Percentiles rank a stretch among this genome's conserved stretches.
phyloP scores from a whole-genome alignment of 2,888 invertebrate genomes.

The Netelia inedita region DNA sequence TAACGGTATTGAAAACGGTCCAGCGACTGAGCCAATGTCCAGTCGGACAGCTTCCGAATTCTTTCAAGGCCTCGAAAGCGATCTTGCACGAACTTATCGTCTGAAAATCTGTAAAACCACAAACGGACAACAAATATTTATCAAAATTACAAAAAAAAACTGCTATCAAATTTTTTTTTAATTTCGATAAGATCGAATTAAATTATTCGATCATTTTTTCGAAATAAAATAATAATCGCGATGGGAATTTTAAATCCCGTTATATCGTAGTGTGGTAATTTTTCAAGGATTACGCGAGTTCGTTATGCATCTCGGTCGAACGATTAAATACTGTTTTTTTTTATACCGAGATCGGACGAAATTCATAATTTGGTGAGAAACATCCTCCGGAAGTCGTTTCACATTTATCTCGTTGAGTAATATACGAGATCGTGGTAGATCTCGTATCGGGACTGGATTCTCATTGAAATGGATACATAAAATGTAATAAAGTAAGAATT shows the following conservation, averaged over 20 bases:
- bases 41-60: slow-evolving; percentile 72
- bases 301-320: not conserved
- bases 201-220: no score
- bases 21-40: slow-evolving; percentile 70
- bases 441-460: slow-evolving; percentile 49
- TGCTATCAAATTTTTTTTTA: no score
- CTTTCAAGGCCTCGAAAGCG: slow-evolving; percentile 52
- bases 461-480: slow-evolving; percentile 41
- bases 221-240: no score
- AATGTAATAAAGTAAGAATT: slow-evolving; percentile 55
- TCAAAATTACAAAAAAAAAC: not conserved
- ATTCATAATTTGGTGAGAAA: slow-evolving; percentile 14
- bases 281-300: not conserved
- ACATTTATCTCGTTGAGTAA: slow-evolving; percentile 46
- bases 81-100: slow-evolving; percentile 34
- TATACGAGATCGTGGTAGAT: slow-evolving; percentile 3
- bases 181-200: no score
- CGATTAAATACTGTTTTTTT: not conserved
- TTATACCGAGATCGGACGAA: not conserved
- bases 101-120: not conserved
- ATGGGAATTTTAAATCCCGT: no score
- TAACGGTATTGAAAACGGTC: slow-evolving; percentile 76
- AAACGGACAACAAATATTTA: not conserved
- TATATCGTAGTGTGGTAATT: no score
- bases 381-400: slow-evolving; percentile 53